Conservation (phyloP, 2,113 vertebrate species). For the Alces alces region DNA sequence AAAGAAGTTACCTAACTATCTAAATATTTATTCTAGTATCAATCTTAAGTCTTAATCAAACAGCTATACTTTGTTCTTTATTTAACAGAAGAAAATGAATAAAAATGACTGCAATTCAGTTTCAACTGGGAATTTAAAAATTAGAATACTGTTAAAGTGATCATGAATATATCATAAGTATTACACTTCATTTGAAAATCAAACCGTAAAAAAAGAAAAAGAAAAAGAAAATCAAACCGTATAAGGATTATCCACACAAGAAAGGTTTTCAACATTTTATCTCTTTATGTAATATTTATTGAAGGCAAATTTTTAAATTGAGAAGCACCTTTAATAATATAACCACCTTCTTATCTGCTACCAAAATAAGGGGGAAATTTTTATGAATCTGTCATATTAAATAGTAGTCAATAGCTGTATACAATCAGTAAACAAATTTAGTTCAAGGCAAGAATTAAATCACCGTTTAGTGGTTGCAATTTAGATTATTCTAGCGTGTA, state of each 20-base stretch:
- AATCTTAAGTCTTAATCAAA: constrained; percentile 55
- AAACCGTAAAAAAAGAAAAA: not conserved
- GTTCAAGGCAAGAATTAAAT: constrained; percentile 85
- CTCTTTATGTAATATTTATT: constrained; percentile 47
- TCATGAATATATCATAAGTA: not conserved
- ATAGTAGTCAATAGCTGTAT: constrained; percentile 88
- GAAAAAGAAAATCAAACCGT: constrained; percentile 18
- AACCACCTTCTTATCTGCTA: constrained; percentile 66
- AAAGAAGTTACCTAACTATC: constrained; percentile 54
- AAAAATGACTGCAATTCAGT: constrained; percentile 25
- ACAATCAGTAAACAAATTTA: constrained; percentile 94
- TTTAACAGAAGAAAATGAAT: constrained; percentile 47
- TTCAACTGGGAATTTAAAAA: constrained; percentile 46
- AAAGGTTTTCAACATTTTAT: constrained; percentile 7
- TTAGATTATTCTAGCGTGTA: constrained; percentile 97
- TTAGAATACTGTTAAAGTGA: constrained; percentile 41
- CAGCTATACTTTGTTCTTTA: constrained; percentile 42
- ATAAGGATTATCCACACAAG: constrained; percentile 33
- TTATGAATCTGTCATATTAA: constrained; percentile 86
- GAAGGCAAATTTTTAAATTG: constrained; percentile 51
- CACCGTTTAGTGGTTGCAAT: constrained; percentile 90
- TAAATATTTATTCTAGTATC: constrained; percentile 67
- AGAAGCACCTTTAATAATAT: constrained; percentile 64
- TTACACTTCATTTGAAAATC: constrained; percentile 55
- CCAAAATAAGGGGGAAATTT: constrained; percentile 71